Evolutionary conservation across 2,888 invertebrate genomes (phyloP), one percentile per base, ranked within the genome.

Genomic region (Stramonita haemastoma): DNA sequence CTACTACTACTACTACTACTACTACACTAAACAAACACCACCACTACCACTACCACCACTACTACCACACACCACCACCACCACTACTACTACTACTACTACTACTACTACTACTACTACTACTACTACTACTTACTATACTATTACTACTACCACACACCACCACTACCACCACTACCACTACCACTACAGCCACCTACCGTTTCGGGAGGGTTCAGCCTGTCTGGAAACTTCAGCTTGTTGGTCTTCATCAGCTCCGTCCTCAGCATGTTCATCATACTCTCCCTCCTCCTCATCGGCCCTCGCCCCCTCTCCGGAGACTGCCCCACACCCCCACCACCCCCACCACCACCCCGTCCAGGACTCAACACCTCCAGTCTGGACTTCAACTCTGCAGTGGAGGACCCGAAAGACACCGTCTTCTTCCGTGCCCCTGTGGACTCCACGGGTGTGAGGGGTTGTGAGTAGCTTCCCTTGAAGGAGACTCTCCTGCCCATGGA

Each of bases 201-300:
- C 87, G 46, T 46, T 36, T 46, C 46, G 46, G 32, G 22, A 29
- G 6, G 0, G 15, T 2, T 1, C 5, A 26, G n/a, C n/a, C 87
- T 34, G 32, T 87, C 70, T 0, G 36, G 36, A 0, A 87, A n/a
- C 22, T 46, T 87, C 36, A 87, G 70, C 26, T 87, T 87, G 46
- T 36, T 29, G 70, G 34, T 46, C 46, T 87, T 87, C 60, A 86
- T 86, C 86, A 86, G 86, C 34, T 86, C 86, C 13, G 86, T 56
- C 60, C 86, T 60, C 86, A 86, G 66, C 34, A 66, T 36, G 19
- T 36, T 32, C 87, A 87, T 87, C 87, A 87, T 87, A 0, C 87
- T 60, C 36, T 87, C 60, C 73, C 66, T 87, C 87, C 60, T 70
- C 46, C 36, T 70, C 73, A 36, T 11, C 26, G 73, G 46, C 15